Percentiles rank a stretch among this genome's conserved stretches.
Evolutionary conservation across 1,140 invertebrate species (phyloP).

Genomic region (Neomicropteryx cornuta): DNA sequence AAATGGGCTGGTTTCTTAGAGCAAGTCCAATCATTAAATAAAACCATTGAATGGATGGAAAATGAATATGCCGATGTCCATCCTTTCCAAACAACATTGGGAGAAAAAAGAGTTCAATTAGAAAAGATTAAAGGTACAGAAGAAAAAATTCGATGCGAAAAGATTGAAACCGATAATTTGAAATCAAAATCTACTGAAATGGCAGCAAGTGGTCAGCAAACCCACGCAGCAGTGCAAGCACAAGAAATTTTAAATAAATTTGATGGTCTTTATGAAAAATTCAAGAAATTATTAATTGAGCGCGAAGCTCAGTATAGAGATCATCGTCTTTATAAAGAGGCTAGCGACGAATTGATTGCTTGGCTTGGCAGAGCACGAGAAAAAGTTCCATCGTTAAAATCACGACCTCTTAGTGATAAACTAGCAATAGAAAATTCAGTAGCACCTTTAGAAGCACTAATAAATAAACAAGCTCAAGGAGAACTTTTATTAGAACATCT

Average conservation of each 20-base stretch:
- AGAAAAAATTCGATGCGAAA: conserved; percentile 83
- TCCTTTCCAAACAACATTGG: conserved; percentile 66
- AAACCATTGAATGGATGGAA: conserved; percentile 71
- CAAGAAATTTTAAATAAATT: conserved; percentile 74
- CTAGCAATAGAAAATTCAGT: conserved; percentile 79
- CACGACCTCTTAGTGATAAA: conserved; percentile 74
- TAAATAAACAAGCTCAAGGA: conserved; percentile 86
- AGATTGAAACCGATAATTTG: conserved; percentile 82
- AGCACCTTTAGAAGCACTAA: conserved; percentile 69
- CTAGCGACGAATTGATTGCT: conserved; percentile 73
- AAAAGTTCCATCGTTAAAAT: conserved; percentile 78
- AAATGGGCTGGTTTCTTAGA: conserved; percentile 83
- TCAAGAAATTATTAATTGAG: conserved; percentile 63
- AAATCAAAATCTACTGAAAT: conserved; percentile 82
- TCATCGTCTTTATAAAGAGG: conserved; percentile 79
- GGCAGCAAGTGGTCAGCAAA: conserved; percentile 72
- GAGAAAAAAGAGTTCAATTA: conserved; percentile 74
- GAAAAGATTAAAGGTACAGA: conserved; percentile 77
- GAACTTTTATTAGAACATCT: conserved; percentile 78
- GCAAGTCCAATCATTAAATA: conserved; percentile 75
- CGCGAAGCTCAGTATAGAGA: conserved; percentile 79
- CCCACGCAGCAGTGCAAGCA: conserved; percentile 70
- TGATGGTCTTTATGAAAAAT: conserved; percentile 56
- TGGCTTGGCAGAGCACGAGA: conserved; percentile 80
- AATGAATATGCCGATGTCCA: conserved; percentile 57